Evolutionary conservation across 2,113 vertebrate species (phyloP).

Genomic region (Brachypteracias leptosomus): DNA sequence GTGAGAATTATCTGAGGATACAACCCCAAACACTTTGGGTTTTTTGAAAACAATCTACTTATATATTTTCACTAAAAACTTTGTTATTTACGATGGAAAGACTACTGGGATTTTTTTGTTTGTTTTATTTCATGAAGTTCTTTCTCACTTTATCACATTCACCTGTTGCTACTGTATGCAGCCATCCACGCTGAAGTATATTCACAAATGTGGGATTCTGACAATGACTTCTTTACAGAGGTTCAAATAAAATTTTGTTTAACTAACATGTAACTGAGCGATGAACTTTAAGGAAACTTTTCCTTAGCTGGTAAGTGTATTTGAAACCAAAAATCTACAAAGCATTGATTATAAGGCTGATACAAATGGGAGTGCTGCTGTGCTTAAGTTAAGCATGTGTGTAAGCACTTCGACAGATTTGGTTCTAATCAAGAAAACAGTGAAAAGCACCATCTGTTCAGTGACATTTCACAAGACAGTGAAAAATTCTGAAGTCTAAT

Average conservation of each 20-base stretch:
- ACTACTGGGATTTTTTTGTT: no score
- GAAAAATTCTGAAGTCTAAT: slow-evolving; percentile 14
- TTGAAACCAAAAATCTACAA: background rate
- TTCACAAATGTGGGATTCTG: background rate
- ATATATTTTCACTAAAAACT: background rate
- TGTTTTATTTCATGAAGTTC: background rate
- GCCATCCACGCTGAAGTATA: background rate
- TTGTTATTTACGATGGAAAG: background rate
- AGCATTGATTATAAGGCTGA: background rate
- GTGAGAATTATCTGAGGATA: background rate
- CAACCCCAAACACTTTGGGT: rapidly evolving
- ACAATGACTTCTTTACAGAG: background rate
- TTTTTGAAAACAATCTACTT: background rate
- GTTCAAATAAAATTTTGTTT: background rate
- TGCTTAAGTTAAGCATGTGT: slow-evolving; percentile 35
- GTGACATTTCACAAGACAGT: slow-evolving; percentile 13
- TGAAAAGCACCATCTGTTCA: slow-evolving; percentile 49
- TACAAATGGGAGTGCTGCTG: background rate
- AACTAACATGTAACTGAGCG: background rate
- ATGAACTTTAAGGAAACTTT: background rate
- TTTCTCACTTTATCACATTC: background rate
- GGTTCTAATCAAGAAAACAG: slow-evolving; percentile 30
- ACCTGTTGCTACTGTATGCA: background rate
- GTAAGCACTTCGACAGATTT: slow-evolving; percentile 28
- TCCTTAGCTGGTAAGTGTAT: background rate